Evolutionary conservation across 1,140 invertebrate genomes (phyloP), one percentile per base, ranked within the genome.

Genomic region (Lepidotrigona ventralis): DNA sequence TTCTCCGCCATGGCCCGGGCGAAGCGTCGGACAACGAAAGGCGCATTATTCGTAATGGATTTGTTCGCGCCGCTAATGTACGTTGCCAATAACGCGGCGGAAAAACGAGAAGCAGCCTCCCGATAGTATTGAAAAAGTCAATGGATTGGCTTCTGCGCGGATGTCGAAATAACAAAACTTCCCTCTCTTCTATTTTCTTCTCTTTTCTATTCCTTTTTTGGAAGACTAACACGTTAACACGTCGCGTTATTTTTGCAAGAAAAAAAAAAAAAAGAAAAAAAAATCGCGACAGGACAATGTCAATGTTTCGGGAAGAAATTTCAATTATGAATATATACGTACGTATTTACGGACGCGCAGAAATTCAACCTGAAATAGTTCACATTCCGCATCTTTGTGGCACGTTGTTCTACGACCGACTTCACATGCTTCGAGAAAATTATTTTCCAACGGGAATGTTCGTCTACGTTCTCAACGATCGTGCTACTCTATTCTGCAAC

Each of bases 21-120:
- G 23, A 19, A 60, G 23, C 53, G 23, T 26, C 4, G 39, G 39
- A 58, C 23, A 60, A 23, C 39, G 69, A 80, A 63, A 58, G 56
- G 63, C 46, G 56, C n/a, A 78, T 78, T 70, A 46, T 56, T 81
- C 51, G 63, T 29, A 58, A 76, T 81, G 73, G 72, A 76, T 81
- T 81, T 76, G 63, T 68, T 68, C 33, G 39, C 21, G 26, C 11
- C n/a, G 46, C 14, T 76, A 76, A 76, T 76, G 60, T 26, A 76
- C n/a, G 72, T 3, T 58, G 19, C n/a, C 56, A 76, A 39, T n/a
- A 39, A 21, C 14, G 21, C 9, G 5, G 21, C 15, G 21, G n/a
- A 58, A 58, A 29, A 74, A 60, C 39, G 2, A 51, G 14, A 23
- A 33, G 21, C 9, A 29, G 6, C 39, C 46, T 51, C 53, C 53